A percentile compares a stretch with the other conserved stretches of the same genome.
Conservation (phyloP, 2,888 invertebrate species). For the Dynastes grantii region DNA sequence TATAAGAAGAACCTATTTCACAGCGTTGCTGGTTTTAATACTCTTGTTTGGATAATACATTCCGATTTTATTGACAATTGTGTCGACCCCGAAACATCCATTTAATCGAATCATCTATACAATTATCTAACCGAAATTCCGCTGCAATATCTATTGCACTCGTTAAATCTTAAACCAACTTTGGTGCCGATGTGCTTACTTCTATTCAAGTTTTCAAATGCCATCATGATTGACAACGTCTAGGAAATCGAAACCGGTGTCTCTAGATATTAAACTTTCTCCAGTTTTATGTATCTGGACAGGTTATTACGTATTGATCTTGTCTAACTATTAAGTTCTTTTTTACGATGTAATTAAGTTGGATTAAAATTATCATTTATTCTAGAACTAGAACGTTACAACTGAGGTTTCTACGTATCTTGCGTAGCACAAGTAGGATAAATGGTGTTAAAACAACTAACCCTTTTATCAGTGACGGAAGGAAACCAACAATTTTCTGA, state of each 20-base stretch:
- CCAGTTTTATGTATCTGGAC: slow-evolving; percentile 8
- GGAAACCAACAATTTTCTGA: too few relatives aligned
- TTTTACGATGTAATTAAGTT: not conserved
- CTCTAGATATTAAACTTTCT: slow-evolving; percentile 14
- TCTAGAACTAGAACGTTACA: too few relatives aligned
- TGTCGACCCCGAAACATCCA: too few relatives aligned
- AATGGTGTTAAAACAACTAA: too few relatives aligned
- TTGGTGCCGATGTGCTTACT: not conserved
- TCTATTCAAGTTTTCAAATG: not conserved
- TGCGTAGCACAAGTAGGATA: too few relatives aligned
- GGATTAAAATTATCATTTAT: too few relatives aligned
- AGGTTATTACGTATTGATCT: slow-evolving; percentile 12
- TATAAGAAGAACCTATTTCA: too few relatives aligned
- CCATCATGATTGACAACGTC: slow-evolving; percentile 4
- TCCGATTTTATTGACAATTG: too few relatives aligned
- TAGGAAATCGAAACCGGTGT: slow-evolving; percentile 35
- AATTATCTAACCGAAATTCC: not conserved
- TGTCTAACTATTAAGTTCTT: slow-evolving; percentile 6
- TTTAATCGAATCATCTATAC: not conserved
- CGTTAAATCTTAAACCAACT: slow-evolving; percentile 20
- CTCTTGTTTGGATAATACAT: too few relatives aligned
- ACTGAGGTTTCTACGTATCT: too few relatives aligned
- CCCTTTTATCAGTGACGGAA: too few relatives aligned
- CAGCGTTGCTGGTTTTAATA: too few relatives aligned
- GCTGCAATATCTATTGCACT: not conserved